A percentile compares a stretch with the other conserved stretches of the same genome.
Conservation (phyloP, 2,113 vertebrate species). For the Shinisaurus crocodilurus region DNA sequence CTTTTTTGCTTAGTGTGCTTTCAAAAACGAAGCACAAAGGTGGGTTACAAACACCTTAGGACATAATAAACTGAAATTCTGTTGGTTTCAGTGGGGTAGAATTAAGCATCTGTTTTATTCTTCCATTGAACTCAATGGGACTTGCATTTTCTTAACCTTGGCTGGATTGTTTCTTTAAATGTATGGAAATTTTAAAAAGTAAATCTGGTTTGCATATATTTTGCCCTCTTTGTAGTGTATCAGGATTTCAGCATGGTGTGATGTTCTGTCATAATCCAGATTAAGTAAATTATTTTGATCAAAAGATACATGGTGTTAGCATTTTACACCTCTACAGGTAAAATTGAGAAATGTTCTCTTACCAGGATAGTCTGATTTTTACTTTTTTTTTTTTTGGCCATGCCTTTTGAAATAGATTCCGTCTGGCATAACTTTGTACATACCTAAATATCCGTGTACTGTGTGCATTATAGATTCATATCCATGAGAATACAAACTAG, state of each 20-base stretch:
- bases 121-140: constrained; percentile 10
- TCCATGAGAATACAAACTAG: constrained; percentile 20
- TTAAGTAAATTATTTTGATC: constrained; percentile 17
- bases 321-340: constrained; percentile 36
- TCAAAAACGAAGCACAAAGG: constrained; percentile 16
- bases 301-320: background rate
- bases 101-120: constrained; percentile 4
- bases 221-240: background rate
- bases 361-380: background rate
- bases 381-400: background rate
- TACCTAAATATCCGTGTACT: background rate
- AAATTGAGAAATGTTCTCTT: background rate
- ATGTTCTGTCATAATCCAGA: constrained; percentile 34
- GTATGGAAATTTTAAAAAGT: background rate
- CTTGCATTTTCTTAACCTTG: constrained; percentile 1
- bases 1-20: constrained; percentile 25
- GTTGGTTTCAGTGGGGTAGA: background rate
- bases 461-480: constrained; percentile 22
- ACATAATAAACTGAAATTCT: background rate
- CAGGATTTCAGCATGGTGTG: background rate
- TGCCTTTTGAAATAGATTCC: constrained; percentile 22
- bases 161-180: constrained; percentile 5
- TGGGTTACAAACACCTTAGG: background rate
- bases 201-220: constrained; percentile 20
- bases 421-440: constrained; percentile 37